Base-by-base conservation (phyloP, 2,888 invertebrate species). In the Andrena minutula region DNA sequence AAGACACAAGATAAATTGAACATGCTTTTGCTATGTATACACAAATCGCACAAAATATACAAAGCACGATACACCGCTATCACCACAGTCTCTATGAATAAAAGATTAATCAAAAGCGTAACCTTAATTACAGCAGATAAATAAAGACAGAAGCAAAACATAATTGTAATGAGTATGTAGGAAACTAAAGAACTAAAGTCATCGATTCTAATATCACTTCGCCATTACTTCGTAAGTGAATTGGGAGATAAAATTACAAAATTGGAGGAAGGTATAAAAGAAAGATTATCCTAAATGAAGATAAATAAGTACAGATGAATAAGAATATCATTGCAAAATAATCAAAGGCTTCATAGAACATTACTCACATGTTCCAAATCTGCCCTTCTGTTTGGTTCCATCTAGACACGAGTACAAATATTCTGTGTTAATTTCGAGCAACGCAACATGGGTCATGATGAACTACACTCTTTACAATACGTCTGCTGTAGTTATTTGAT, bases 331-430 rank as follows among this genome's bases (percentile, higher is more conserved):
- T 56, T 66, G 28, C 20, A 76, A 71, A 8, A 58, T 51, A 84
- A 73, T 71, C 72, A 75, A 84, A 86, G 85, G 85, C 81, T 82
- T 90, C 86, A 82, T 76, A 90, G 84, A 91, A 88, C 90, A 92
- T 92, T 94, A 96, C 97, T 97, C 96, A 97, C 97, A 95, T 97
- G 96, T 95, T 97, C 97, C 94, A 96, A 96, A 95, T 97, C 97
- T 92, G 96, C 95, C 95, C 96, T 96, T 95, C 97, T 96, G 95
- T 97, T 97, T 91, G 97, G 97, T 95, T 97, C 97, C 97, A 97
- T 97, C 97, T 97, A 95, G 92, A 94, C 91, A 92, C 91, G 94
- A 92, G 91, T 90, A 87, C 83, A 87, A 89, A 85, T 79, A 74
- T 73, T 63, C 30, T 26, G 73, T 73, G 78, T 83, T 80, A 85